A percentile compares a stretch with the other conserved stretches of the same genome.
These are phyloP conservation scores for Toxotes jaculatrix DNA, from an alignment of 2,113 vertebrate genomes.

Conservation along the genomic window DNA sequence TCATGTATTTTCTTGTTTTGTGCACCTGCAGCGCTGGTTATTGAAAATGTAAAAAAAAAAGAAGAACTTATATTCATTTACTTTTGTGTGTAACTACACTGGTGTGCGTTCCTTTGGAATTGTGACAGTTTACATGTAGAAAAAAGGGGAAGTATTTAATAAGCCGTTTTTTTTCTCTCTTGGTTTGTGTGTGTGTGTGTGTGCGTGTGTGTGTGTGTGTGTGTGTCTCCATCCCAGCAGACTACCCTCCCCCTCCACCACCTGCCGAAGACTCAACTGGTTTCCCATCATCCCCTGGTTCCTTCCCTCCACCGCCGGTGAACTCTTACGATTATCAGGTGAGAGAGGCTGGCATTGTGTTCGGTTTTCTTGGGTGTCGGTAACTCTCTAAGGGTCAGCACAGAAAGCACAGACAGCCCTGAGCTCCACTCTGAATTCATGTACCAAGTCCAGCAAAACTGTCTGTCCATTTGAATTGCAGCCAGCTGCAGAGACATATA, in stretches of 20 bases:
- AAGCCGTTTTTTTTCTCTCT: slow-evolving; percentile 50
- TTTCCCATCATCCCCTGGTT: slow-evolving; percentile 75
- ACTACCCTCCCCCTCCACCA: slow-evolving; percentile 88
- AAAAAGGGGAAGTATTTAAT: slow-evolving; percentile 68
- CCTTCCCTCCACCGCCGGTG: slow-evolving; percentile 82
- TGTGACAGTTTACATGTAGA: slow-evolving; percentile 60
- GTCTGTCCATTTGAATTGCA: slow-evolving; percentile 46
- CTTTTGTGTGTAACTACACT: not conserved
- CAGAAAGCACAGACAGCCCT: slow-evolving; percentile 23
- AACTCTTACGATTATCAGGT: slow-evolving; percentile 82
- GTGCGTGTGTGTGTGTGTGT: slow-evolving; percentile 25
- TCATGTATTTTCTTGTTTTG: not conserved
- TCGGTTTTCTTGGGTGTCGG: slow-evolving; percentile 35
- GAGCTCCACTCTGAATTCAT: slow-evolving; percentile 50
- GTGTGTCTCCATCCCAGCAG: slow-evolving; percentile 72
- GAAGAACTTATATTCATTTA: not conserved
- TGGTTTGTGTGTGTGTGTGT: slow-evolving; percentile 33
- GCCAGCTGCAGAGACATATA: slow-evolving; percentile 52
- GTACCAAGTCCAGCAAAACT: slow-evolving; percentile 36
- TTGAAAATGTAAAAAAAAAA: slow-evolving; percentile 1
- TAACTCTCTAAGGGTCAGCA: slow-evolving; percentile 43
- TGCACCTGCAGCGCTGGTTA: not conserved
- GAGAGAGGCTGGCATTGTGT: slow-evolving; percentile 47
- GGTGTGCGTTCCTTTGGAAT: slow-evolving; percentile 5
- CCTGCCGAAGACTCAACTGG: slow-evolving; percentile 81